Percentiles rank a stretch among this genome's conserved stretches.
Evolutionary conservation across 2,113 vertebrate genomes (phyloP).

Genomic region (Trogon surrucura): DNA sequence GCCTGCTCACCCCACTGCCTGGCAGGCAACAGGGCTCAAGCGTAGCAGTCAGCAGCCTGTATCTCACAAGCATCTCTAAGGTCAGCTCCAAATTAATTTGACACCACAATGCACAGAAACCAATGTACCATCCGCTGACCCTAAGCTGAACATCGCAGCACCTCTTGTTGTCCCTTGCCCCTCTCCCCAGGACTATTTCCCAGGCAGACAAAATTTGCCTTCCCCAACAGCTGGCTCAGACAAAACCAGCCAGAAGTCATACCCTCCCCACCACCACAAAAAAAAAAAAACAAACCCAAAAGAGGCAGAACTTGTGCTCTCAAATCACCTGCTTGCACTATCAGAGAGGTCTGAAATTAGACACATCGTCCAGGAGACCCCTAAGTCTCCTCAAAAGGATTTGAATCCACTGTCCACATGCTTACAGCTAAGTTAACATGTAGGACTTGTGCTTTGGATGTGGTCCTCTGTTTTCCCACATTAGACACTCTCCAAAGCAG

Average conservation of each 20-base stretch:
- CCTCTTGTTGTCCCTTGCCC: neutral
- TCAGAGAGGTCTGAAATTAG: neutral
- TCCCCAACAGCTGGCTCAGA: neutral
- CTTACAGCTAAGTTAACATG: neutral
- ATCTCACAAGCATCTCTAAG: neutral
- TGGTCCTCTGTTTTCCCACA: neutral
- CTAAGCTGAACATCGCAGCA: neutral
- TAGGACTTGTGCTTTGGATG: neutral
- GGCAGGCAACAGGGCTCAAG: neutral
- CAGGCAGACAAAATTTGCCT: neutral
- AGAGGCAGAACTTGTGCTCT: neutral
- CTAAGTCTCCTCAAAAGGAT: neutral
- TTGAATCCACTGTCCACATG: neutral
- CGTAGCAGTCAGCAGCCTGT: neutral
- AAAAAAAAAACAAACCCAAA: neutral
- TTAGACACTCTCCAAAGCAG: neutral
- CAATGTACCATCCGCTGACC: neutral
- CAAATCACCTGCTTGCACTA: neutral
- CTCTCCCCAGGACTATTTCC: neutral
- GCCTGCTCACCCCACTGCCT: neutral
- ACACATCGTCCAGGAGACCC: neutral
- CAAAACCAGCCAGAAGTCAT: neutral
- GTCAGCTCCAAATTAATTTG: neutral
- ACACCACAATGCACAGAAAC: fast-evolving
- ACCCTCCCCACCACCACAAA: fast-evolving